Conservation (phyloP, 1,140 invertebrate species). For the Aphidius gifuensis region DNA sequence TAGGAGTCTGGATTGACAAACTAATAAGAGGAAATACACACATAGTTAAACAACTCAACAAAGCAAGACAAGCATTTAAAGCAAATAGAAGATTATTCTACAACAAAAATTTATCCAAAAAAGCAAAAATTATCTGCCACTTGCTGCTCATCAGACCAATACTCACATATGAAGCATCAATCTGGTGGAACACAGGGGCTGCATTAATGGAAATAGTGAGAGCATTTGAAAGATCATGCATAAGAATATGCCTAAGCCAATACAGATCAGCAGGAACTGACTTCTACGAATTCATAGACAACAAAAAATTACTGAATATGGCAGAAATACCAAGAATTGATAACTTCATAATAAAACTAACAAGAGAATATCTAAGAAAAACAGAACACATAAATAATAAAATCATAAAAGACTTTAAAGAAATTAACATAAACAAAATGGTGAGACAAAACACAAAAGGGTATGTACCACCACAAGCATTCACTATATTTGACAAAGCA, state of each 20-base stretch:
- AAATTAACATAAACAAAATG: neutral
- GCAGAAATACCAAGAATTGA: conserved; percentile 13
- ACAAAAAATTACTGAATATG: neutral
- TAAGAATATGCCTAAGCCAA: neutral
- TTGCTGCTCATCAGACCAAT: conserved; percentile 5
- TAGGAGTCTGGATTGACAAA: neutral
- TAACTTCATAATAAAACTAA: conserved; percentile 6
- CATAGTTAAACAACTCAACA: neutral
- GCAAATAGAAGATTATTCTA: conserved; percentile 5
- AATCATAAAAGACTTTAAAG: neutral
- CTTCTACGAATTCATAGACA: neutral
- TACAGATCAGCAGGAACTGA: neutral
- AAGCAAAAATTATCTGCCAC: conserved; percentile 22
- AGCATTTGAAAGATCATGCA: conserved; percentile 10
- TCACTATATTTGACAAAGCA: neutral
- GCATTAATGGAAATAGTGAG: conserved; percentile 10
- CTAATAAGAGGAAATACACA: neutral
- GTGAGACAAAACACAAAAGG: neutral
- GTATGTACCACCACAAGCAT: conserved; percentile 8
- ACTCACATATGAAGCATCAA: conserved; percentile 7
- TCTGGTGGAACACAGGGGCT: conserved; percentile 14
- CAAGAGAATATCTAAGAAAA: conserved; percentile 7
- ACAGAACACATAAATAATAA: neutral
- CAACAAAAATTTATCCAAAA: neutral
- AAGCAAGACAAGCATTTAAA: conserved; percentile 4